Percentiles rank a stretch among this genome's conserved stretches.
Evolutionary conservation across 2,797 vertebrate species (phyloP).

Genomic region (Alcedo atthis): DNA sequence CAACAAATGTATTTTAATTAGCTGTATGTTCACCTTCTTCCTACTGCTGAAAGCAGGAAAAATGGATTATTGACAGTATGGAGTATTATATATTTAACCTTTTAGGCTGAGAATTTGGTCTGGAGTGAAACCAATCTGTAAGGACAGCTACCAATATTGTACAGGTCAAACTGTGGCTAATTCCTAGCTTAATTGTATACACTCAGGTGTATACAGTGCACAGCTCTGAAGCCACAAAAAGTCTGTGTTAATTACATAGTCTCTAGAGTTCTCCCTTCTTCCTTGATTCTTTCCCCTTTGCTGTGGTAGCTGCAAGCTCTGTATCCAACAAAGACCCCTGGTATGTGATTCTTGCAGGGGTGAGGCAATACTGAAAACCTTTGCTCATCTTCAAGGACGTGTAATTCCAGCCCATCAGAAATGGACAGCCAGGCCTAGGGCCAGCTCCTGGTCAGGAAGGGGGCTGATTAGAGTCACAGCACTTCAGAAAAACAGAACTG

Average conservation of each 20-base stretch:
- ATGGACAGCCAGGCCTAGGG: not conserved
- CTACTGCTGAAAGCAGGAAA: conserved; percentile 57
- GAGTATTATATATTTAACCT: conserved; percentile 69
- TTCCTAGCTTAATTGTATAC: conserved; percentile 32
- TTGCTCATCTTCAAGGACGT: not conserved
- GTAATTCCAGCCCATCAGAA: not conserved
- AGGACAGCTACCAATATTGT: conserved; percentile 49
- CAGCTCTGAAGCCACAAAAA: not conserved
- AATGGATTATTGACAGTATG: conserved; percentile 48
- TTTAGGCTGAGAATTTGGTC: conserved; percentile 59
- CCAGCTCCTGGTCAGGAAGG: not conserved
- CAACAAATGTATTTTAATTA: conserved; percentile 74
- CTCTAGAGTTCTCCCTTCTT: not conserved
- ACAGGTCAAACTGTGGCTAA: conserved; percentile 58
- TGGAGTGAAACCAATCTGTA: conserved; percentile 57
- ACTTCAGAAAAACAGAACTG: not conserved
- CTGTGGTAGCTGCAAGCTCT: not conserved
- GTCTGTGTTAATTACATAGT: not conserved
- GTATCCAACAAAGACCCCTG: not conserved
- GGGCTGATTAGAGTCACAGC: not conserved
- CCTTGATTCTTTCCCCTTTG: not conserved
- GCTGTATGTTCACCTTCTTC: conserved; percentile 62
- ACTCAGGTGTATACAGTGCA: not conserved
- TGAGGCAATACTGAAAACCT: not conserved
- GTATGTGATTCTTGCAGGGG: not conserved